These are phyloP conservation scores for Limanda limanda DNA, from an alignment of 2,113 vertebrate genomes.

Conservation along the genomic window DNA sequence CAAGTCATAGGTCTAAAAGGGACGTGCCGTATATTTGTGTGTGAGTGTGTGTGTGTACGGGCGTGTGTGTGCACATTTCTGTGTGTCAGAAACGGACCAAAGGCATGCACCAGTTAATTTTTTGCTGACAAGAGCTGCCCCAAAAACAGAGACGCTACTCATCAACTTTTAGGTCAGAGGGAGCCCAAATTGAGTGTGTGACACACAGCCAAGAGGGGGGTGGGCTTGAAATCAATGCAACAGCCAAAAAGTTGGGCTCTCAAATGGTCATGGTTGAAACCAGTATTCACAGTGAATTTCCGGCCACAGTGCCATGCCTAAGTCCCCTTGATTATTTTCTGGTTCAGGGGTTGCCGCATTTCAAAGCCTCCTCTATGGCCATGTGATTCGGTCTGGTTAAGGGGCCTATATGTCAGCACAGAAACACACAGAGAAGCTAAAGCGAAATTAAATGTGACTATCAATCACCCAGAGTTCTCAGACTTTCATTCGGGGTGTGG, in stretches of 20 bases:
- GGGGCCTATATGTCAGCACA: slow-evolving; percentile 64
- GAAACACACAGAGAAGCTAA: slow-evolving; percentile 52
- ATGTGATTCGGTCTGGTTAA: slow-evolving; percentile 60
- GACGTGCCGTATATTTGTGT: slow-evolving; percentile 21
- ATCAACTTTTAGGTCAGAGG: slow-evolving; percentile 66
- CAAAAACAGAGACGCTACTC: slow-evolving; percentile 74
- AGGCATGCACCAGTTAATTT: slow-evolving; percentile 42
- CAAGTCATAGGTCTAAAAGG: slow-evolving; percentile 47
- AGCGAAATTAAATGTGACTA: slow-evolving; percentile 71
- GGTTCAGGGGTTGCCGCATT: slow-evolving; percentile 73
- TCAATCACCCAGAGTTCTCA: slow-evolving; percentile 68
- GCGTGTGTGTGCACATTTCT: slow-evolving; percentile 12
- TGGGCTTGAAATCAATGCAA: slow-evolving; percentile 57
- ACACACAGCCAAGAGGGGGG: slow-evolving; percentile 49
- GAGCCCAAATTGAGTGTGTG: slow-evolving; percentile 71
- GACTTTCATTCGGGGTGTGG: slow-evolving; percentile 57
- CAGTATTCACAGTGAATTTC: slow-evolving; percentile 79
- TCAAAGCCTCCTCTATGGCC: slow-evolving; percentile 71
- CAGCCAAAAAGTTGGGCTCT: slow-evolving; percentile 67
- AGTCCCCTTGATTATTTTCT: slow-evolving; percentile 81
- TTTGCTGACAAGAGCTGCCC: slow-evolving; percentile 58
- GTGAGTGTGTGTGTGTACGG: neutral
- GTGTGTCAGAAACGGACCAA: slow-evolving; percentile 40
- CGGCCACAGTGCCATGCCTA: slow-evolving; percentile 73
- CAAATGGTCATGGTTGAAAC: slow-evolving; percentile 78